Base-by-base conservation (phyloP, 2,888 invertebrate species). In the Heliothis peltigera region DNA sequence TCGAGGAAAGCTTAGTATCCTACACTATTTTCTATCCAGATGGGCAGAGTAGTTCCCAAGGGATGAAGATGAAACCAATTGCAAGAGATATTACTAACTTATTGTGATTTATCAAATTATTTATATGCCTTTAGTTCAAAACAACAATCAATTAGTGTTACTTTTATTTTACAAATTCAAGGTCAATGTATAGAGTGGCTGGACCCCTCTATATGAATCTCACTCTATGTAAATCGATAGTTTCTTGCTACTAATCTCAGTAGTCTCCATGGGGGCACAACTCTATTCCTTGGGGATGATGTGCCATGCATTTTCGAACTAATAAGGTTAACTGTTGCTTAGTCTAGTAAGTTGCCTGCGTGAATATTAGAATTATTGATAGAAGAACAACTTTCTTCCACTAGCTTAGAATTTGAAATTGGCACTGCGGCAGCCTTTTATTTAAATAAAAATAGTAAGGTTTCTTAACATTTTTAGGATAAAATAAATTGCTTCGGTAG, bases 301-400 rank as follows among this genome's bases (percentile, higher is more conserved):
- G 42, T 69, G 75, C 39, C 48, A 52, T 70, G 55, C 70, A 61
- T 52, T 70, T 47, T 61, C 61, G 22, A 60, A 43, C 49, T 75
- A 68, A 59, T 54, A 22, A 55, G 8, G 28, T 69, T 55, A 47
- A 22, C 46, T 21, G 55, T 48, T 55, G 70, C 53, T 42, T 49
- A 59, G 42, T 54, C 44, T 49, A 21, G 46, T 8, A 25, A 53
- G 51, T 52, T 55, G 1, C 7, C 10, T 17, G 42, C 8, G 28
- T 43, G 25, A 35, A n/a, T 15, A 18, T 67, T 42, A 22, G 25
- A 39, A 53, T 12, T 12, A 43, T 39, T 39, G n/a, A 4, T 39
- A 39, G 15, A 39, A 4, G 39, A 15, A 15, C n/a, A n/a, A n/a
- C 4, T 39, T 39, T n/a, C n/a, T 15, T n/a, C 15, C 39, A n/a